These are phyloP conservation scores for Anarrhichthys ocellatus DNA, from an alignment of 2,113 vertebrate species.

Conservation along the genomic window DNA sequence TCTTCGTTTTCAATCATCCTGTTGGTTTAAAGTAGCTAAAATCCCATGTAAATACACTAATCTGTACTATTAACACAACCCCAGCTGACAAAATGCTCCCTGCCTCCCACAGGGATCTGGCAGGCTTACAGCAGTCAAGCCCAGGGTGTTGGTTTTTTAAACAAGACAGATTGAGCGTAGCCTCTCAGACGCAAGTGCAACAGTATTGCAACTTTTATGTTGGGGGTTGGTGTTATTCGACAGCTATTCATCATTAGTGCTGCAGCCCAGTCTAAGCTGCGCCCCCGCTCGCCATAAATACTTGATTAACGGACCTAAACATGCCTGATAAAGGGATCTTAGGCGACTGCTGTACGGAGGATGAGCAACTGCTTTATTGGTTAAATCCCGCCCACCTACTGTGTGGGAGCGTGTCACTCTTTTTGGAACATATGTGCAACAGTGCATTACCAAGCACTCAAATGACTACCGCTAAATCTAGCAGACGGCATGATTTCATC, in stretches of 20 bases:
- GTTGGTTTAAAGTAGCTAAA: conserved; percentile 69
- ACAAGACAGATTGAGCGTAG: conserved; percentile 75
- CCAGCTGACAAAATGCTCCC: conserved; percentile 67
- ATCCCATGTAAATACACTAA: conserved; percentile 80
- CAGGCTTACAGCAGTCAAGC: conserved; percentile 65
- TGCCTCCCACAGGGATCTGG: conserved; percentile 67
- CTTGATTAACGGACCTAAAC: conserved; percentile 82
- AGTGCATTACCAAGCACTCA: conserved; percentile 70
- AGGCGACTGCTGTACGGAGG: conserved; percentile 55
- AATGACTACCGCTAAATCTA: conserved; percentile 70
- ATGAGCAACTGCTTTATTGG: conserved; percentile 78
- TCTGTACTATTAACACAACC: conserved; percentile 76
- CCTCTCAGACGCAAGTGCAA: conserved; percentile 55
- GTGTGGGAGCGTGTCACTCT: conserved; percentile 80
- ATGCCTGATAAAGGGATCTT: conserved; percentile 77
- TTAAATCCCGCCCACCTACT: conserved; percentile 80
- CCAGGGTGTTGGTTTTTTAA: conserved; percentile 66
- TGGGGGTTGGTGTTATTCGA: conserved; percentile 67
- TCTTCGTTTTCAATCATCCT: conserved; percentile 69
- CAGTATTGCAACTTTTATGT: conserved; percentile 72
- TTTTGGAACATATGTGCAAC: conserved; percentile 79
- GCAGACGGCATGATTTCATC: conserved; percentile 53
- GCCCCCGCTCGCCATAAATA: conserved; percentile 78
- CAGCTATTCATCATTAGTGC: conserved; percentile 77
- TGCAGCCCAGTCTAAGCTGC: conserved; percentile 68